phyloP scores from a whole-genome alignment of 2,888 invertebrate species.

The Apamea anceps region DNA sequence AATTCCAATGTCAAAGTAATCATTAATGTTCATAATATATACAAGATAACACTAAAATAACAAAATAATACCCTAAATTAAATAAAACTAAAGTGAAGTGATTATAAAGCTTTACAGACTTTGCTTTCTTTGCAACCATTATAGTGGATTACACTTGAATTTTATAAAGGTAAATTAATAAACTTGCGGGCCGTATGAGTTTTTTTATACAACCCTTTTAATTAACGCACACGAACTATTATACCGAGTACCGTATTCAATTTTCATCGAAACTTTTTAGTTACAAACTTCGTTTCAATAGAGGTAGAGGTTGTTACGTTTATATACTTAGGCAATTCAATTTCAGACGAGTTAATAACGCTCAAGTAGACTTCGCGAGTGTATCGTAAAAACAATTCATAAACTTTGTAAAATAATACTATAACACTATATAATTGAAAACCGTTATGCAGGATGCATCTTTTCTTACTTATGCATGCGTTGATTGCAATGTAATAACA shows the following conservation, averaged over 20 bases:
- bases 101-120: not conserved
- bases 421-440: too few relatives aligned
- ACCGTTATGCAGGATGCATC: not conserved
- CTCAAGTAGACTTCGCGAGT: not conserved
- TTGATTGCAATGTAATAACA: not conserved
- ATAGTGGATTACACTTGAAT: not conserved
- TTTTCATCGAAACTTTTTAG: conserved; percentile 27
- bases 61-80: too few relatives aligned
- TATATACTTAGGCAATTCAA: conserved; percentile 8
- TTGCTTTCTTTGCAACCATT: not conserved
- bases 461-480: not conserved
- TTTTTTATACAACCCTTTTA: not conserved
- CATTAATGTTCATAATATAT: too few relatives aligned
- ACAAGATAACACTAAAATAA: too few relatives aligned
- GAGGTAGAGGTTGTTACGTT: conserved; percentile 4
- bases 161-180: not conserved
- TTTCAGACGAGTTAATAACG: conserved; percentile 20
- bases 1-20: too few relatives aligned
- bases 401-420: conserved; percentile 1
- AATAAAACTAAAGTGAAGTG: too few relatives aligned
- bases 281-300: conserved; percentile 14
- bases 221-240: not conserved
- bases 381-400: conserved; percentile 4
- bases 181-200: not conserved
- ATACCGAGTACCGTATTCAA: conserved; percentile 13